Conservation (phyloP, 2,113 vertebrate genomes). For the Centrocercus urophasianus region DNA sequence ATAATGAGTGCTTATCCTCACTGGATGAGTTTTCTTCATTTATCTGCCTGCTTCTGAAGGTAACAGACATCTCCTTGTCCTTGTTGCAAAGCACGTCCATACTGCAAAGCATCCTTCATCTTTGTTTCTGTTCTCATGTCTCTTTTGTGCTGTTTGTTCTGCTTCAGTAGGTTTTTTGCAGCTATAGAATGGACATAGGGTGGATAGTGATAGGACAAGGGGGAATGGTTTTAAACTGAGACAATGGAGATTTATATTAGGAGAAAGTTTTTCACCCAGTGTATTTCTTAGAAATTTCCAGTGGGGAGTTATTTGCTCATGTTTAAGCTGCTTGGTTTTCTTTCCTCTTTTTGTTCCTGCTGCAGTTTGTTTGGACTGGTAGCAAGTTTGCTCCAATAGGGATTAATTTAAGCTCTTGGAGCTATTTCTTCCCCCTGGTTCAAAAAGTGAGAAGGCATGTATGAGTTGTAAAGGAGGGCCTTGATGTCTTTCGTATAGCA, state of each 20-base stretch:
- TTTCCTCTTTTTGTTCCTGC: background rate
- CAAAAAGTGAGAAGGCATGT: rapidly evolving
- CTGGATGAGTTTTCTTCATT: background rate
- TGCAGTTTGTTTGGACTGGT: background rate
- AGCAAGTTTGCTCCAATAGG: background rate
- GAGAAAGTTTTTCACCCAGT: too few relatives aligned
- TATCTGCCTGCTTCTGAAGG: background rate
- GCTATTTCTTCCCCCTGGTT: background rate
- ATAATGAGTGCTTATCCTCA: rapidly evolving
- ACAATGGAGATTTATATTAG: too few relatives aligned
- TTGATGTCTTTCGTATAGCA: too few relatives aligned
- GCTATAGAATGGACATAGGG: background rate
- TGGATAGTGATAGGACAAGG: too few relatives aligned
- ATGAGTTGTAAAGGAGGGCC: background rate
- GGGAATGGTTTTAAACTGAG: too few relatives aligned
- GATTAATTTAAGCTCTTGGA: background rate
- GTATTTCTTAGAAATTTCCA: background rate
- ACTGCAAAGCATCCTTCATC: background rate
- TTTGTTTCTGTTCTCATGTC: background rate
- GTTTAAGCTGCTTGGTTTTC: background rate
- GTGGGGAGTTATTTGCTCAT: background rate
- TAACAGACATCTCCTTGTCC: background rate
- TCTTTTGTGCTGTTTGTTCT: background rate
- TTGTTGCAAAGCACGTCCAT: rapidly evolving
- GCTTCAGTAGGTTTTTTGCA: background rate